Evolutionary conservation across 1,140 invertebrate genomes (phyloP), one percentile per base, ranked within the genome.

Genomic region (Alviniconcha marisindica): DNA sequence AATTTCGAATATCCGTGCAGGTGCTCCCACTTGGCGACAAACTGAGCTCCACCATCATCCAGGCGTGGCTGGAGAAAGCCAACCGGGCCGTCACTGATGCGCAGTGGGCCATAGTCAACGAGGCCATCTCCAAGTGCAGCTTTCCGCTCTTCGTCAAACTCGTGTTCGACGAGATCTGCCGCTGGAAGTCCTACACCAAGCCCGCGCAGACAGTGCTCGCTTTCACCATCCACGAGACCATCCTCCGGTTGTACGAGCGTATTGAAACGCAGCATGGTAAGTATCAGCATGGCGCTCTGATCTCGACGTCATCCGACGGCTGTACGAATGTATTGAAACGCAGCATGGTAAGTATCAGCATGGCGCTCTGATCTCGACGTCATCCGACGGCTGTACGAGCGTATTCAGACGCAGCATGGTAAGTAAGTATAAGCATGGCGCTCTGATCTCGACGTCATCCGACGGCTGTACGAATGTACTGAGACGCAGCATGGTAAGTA

Each of bases 281-380:
- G 36, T 38, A 24, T 18, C 14, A 14, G 15, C 10, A 60, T 4
- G 56, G 5, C 18, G 5, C 44, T n/a, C n/a, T n/a, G n/a, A n/a
- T n/a, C n/a, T n/a, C n/a, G 98, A 99, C 91, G 98, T 96, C 24
- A 99, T 99, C 88, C 98, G 98, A 96, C 97, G 99, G 95, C 94
- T 93, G 42, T 92, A 91, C 82, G 92, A 93, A 78, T 81, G 89
- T 36, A 91, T 93, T 36, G 92, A 93, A 83, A 88, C 86, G 31
- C n/a, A n/a, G n/a, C n/a, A n/a, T n/a, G n/a, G n/a, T n/a, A n/a
- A n/a, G n/a, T n/a, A n/a, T n/a, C n/a, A 10, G 28, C 10, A 51
- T 7, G 48, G n/a, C n/a, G n/a, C n/a, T n/a, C n/a, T n/a, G n/a
- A n/a, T n/a, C n/a, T n/a, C 96, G 98, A 99, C 90, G 98, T 96